Evolutionary conservation across 2,888 invertebrate genomes (phyloP).

Genomic region (Tigriopus californicus): DNA sequence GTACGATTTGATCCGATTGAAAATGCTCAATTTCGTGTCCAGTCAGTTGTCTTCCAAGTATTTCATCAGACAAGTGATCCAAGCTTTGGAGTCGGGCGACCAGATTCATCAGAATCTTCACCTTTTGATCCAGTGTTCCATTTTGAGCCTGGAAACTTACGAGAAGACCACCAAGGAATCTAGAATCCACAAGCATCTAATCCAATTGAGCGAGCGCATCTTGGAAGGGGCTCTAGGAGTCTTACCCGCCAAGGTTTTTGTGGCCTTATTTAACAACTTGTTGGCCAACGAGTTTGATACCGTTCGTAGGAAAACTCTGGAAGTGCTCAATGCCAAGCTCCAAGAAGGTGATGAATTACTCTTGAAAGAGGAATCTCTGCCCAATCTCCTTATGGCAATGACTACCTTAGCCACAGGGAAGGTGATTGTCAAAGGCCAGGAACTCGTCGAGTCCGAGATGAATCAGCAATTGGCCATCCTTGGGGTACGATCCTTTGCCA

Average conservation of each 20-base stretch:
- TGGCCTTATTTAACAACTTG: background rate
- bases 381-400: background rate
- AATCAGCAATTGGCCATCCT: conserved; percentile 10
- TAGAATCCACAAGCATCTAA: conserved; percentile 1
- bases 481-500: background rate
- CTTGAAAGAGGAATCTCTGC: background rate
- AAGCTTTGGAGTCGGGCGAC: background rate
- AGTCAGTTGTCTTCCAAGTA: background rate
- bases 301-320: conserved; percentile 1
- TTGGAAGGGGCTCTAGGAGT: conserved; percentile 1
- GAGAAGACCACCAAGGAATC: background rate
- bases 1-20: background rate
- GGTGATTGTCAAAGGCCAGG: too few relatives aligned
- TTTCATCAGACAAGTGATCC: background rate
- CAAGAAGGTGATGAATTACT: background rate
- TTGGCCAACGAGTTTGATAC: background rate
- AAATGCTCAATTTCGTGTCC: background rate
- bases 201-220: background rate
- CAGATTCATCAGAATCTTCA: background rate
- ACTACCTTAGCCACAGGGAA: background rate
- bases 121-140: background rate
- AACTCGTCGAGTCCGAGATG: background rate
- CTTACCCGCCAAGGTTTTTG: background rate
- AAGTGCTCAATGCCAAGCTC: conserved; percentile 5
- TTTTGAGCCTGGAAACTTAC: background rate